Conservation (phyloP, 2,888 invertebrate species). For the Lordiphosa andalusiaca region DNA sequence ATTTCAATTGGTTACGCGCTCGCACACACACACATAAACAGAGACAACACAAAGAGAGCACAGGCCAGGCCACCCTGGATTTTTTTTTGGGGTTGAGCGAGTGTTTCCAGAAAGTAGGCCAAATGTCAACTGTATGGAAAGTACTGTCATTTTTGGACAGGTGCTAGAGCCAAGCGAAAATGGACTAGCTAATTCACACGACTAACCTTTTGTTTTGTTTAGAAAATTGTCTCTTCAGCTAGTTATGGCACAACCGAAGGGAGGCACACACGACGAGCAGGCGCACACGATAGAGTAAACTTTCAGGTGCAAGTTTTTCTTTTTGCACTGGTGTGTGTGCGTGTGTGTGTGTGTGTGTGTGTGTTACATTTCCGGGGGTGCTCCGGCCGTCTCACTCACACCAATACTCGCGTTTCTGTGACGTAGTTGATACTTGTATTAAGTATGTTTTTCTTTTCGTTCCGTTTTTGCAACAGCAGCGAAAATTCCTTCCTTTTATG, state of each 20-base stretch:
- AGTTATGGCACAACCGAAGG: constrained; percentile 23
- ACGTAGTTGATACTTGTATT: constrained; percentile 55
- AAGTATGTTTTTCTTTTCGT: constrained; percentile 34
- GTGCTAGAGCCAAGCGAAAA: constrained; percentile 41
- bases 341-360: constrained; percentile 25
- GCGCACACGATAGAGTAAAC: constrained; percentile 46
- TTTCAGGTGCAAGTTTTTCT: constrained; percentile 73
- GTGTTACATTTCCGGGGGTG: constrained; percentile 76
- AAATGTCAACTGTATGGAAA: constrained; percentile 26
- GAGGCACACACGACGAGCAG: constrained; percentile 17
- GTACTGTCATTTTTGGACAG: constrained; percentile 52
- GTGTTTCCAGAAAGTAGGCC: constrained; percentile 50
- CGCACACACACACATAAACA: constrained; percentile 21
- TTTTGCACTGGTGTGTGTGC: constrained; percentile 30
- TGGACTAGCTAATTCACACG: constrained; percentile 16
- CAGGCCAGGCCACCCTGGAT: constrained; percentile 16
- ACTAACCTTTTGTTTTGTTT: constrained; percentile 25
- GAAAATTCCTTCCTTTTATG: constrained; percentile 62
- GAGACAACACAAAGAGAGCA: constrained; percentile 22
- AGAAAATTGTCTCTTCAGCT: constrained; percentile 43
- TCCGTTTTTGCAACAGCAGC: constrained; percentile 32
- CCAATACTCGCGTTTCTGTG: constrained; percentile 48
- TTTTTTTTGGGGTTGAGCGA: constrained; percentile 25
- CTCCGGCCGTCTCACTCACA: constrained; percentile 52
- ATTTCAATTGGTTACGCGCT: constrained; percentile 75